These are phyloP conservation scores for Andrena cerasifolii DNA, from an alignment of 1,140 invertebrate species.

Conservation along the genomic window DNA sequence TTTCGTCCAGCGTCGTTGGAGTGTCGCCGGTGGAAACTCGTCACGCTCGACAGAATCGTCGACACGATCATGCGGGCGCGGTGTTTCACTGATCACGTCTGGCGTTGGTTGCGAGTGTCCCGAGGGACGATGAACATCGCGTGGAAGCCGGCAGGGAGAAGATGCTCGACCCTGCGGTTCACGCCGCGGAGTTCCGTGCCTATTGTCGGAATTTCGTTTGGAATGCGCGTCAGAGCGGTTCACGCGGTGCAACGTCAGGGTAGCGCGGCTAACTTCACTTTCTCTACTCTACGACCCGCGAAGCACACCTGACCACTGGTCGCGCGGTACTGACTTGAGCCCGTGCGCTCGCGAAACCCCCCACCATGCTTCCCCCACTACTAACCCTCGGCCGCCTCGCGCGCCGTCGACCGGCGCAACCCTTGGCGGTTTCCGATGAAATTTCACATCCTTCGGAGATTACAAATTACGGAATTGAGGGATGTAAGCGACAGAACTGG, in stretches of 20 bases:
- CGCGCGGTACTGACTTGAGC: conserved; percentile 54
- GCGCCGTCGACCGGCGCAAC: conserved; percentile 17
- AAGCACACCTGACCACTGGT: conserved; percentile 58
- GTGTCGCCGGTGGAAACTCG: conserved; percentile 67
- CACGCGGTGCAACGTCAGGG: neutral
- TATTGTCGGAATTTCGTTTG: neutral
- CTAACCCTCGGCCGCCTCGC: conserved; percentile 3
- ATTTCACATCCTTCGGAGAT: too few species aligned
- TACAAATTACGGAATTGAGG: too few species aligned
- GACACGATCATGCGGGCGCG: conserved; percentile 64
- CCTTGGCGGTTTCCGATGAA: conserved; percentile 23
- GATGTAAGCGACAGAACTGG: too few species aligned
- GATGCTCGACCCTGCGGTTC: too few species aligned
- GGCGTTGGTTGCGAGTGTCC: neutral
- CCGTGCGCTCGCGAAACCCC: conserved; percentile 48
- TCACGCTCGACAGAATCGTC: conserved; percentile 66
- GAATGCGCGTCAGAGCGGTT: neutral
- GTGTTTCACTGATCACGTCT: conserved; percentile 40
- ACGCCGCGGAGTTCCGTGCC: neutral
- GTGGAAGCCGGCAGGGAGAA: neutral
- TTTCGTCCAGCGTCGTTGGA: conserved; percentile 57
- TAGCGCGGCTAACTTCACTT: neutral
- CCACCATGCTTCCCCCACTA: conserved; percentile 11
- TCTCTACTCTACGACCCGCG: conserved; percentile 1
- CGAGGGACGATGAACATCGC: conserved; percentile 38